A percentile compares a stretch with the other conserved stretches of the same genome.
These are phyloP conservation scores for Bombyx mori DNA, from an alignment of 1,140 invertebrate genomes.

Conservation along the genomic window DNA sequence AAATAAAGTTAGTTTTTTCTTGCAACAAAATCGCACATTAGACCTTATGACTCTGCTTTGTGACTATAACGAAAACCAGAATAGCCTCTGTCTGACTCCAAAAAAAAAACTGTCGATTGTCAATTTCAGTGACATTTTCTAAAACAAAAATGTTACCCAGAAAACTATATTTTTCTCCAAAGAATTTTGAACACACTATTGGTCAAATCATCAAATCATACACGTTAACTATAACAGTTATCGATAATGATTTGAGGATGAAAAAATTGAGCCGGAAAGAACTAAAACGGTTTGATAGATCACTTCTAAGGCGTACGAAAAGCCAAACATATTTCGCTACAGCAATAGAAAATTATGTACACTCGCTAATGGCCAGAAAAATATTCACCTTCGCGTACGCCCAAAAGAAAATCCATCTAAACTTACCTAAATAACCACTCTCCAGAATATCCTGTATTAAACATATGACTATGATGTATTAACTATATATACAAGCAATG, in stretches of 20 bases:
- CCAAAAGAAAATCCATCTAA: slow-evolving; percentile 28
- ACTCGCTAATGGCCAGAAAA: slow-evolving; percentile 11
- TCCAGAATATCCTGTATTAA: slow-evolving; percentile 42
- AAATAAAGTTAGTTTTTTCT: too few relatives aligned
- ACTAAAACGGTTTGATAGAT: not conserved
- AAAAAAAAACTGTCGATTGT: too few relatives aligned
- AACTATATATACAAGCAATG: slow-evolving; percentile 47
- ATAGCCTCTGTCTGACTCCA: too few relatives aligned
- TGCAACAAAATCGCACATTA: too few relatives aligned
- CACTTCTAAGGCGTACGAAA: slow-evolving; percentile 33
- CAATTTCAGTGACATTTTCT: slow-evolving; percentile 1
- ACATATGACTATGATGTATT: slow-evolving; percentile 49
- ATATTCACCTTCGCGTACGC: slow-evolving; percentile 42
- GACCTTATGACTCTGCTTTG: too few relatives aligned
- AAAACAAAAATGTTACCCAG: slow-evolving; percentile 1
- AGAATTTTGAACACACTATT: not conserved
- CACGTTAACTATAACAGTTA: not conserved
- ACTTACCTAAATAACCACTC: slow-evolving; percentile 27
- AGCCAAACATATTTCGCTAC: slow-evolving; percentile 33
- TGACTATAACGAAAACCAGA: too few relatives aligned
- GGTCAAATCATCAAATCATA: not conserved
- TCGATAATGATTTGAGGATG: not conserved
- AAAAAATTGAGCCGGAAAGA: not conserved
- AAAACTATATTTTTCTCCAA: not conserved
- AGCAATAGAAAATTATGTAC: slow-evolving; percentile 21